Conservation (phyloP, 2,888 invertebrate genomes). For the Hetaerina titia region DNA sequence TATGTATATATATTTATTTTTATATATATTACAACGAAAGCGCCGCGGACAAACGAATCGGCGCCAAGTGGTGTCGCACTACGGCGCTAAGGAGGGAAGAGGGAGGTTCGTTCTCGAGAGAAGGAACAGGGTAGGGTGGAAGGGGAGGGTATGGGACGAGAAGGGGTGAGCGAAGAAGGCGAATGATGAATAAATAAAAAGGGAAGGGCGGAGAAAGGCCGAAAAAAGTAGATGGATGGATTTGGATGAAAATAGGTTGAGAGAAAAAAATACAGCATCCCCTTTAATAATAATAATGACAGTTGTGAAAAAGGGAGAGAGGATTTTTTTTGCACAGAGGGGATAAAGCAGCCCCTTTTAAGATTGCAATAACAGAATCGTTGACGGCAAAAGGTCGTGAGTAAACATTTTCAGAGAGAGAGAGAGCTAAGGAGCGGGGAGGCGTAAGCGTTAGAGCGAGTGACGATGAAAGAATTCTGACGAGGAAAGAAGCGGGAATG, state of each 20-base stretch:
- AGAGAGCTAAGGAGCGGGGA: too few relatives aligned
- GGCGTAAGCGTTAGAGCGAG: background rate
- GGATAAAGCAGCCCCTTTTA: background rate
- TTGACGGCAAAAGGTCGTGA: background rate
- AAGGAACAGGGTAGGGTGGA: background rate
- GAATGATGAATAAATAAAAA: background rate
- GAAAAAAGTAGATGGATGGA: background rate
- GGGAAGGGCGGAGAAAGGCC: background rate
- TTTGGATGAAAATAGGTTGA: too few relatives aligned
- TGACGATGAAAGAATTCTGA: too few relatives aligned
- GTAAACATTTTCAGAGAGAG: background rate
- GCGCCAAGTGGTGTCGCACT: too few relatives aligned
- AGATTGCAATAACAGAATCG: conserved; percentile 5
- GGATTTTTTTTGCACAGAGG: background rate
- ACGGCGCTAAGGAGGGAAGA: too few relatives aligned
- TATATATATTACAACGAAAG: too few relatives aligned
- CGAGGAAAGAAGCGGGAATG: too few relatives aligned
- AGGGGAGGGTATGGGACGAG: background rate
- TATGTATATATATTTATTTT: too few relatives aligned
- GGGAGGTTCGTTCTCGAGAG: too few relatives aligned
- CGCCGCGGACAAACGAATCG: too few relatives aligned
- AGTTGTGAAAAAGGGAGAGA: background rate
- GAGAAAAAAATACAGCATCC: background rate
- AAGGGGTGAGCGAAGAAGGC: background rate
- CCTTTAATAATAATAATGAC: background rate